phyloP scores from a whole-genome alignment of 1,140 invertebrate species.

The Diachasma alloeum region DNA sequence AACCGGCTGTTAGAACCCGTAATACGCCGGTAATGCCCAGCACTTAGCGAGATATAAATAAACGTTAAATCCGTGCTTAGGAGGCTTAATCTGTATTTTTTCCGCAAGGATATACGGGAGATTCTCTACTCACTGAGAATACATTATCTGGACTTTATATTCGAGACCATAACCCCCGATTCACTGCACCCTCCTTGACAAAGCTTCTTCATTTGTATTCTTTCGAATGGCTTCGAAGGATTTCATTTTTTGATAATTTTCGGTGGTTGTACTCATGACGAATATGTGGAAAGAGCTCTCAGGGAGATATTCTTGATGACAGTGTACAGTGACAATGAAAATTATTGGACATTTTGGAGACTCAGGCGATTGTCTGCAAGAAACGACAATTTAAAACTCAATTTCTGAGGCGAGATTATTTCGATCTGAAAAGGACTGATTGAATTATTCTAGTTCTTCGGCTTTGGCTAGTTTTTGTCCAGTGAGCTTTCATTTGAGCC shows the following conservation, averaged over 20 bases:
- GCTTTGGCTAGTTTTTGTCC: no score
- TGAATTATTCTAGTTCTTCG: no score
- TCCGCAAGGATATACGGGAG: constrained; percentile 39
- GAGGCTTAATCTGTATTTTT: constrained; percentile 64
- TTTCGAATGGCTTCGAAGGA: constrained; percentile 23
- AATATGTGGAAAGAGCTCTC: no score
- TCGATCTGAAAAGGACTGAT: no score
- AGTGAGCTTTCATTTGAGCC: no score
- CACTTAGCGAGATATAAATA: constrained; percentile 66
- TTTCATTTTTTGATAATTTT: not conserved
- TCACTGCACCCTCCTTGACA: not conserved
- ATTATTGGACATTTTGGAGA: no score
- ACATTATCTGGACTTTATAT: constrained; percentile 19
- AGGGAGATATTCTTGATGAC: no score
- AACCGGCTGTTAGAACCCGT: constrained; percentile 55
- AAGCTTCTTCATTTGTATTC: constrained; percentile 20
- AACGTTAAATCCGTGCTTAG: constrained; percentile 66
- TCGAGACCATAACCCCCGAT: not conserved
- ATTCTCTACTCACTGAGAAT: constrained; percentile 10
- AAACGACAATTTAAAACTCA: no score
- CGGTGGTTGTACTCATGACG: no score
- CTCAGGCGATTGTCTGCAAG: no score
- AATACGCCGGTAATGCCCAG: constrained; percentile 60
- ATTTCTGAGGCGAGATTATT: no score
- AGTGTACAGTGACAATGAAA: no score